Percentiles rank a stretch among this genome's conserved stretches.
Evolutionary conservation across 1,140 invertebrate species (phyloP).

Genomic region (Calephelis nemesis): DNA sequence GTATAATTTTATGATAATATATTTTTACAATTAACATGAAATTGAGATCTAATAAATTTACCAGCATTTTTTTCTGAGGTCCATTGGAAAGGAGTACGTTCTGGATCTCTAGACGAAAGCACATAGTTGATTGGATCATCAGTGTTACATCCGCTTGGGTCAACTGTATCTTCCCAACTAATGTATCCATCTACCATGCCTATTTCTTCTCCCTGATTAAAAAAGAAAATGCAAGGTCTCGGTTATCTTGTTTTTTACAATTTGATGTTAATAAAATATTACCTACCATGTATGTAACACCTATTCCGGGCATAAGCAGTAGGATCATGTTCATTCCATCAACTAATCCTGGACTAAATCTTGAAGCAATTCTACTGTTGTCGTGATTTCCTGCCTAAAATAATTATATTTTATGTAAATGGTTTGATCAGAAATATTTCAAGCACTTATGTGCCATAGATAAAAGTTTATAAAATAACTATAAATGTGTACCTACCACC

Average conservation of each 20-base stretch:
- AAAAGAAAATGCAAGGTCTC: background rate
- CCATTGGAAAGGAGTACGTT: constrained; percentile 89
- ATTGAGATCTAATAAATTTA: background rate
- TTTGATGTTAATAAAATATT: too few species aligned
- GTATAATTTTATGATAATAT: too few species aligned
- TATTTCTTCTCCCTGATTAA: constrained; percentile 84
- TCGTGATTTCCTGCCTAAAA: constrained; percentile 84
- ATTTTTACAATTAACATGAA: too few species aligned
- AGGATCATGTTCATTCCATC: constrained; percentile 83
- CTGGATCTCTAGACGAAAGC: constrained; percentile 81
- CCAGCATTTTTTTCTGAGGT: constrained; percentile 82
- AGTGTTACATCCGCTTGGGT: constrained; percentile 54
- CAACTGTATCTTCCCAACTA: constrained; percentile 71
- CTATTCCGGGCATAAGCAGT: constrained; percentile 84
- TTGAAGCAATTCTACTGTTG: constrained; percentile 80
- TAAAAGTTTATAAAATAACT: background rate
- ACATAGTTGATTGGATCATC: constrained; percentile 47
- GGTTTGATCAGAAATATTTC: background rate
- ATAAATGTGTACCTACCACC: constrained; percentile 67
- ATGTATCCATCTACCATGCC: constrained; percentile 82
- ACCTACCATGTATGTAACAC: constrained; percentile 79
- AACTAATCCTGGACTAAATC: constrained; percentile 81
- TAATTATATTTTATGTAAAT: background rate
- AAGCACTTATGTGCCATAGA: background rate
- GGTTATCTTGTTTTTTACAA: too few species aligned